Evolutionary conservation across 2,888 invertebrate species (phyloP), one percentile per base, ranked within the genome.

Genomic region (Heliothis peltigera): DNA sequence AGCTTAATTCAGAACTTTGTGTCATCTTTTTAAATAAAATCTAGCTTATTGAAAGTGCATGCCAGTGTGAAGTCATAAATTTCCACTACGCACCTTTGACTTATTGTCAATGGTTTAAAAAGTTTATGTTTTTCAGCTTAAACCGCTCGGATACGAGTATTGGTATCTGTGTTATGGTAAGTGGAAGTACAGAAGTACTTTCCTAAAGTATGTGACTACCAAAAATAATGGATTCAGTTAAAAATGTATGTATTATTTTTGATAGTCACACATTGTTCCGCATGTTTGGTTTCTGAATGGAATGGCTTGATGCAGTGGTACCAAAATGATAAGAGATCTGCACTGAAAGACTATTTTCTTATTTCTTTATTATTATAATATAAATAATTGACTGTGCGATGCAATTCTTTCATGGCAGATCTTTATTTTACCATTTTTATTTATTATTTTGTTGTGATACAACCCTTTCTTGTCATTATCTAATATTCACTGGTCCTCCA

Each of bases 111-210:
- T 77, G 89, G 92, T 91, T 91, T 91, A 92, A 92, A 91, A 81
- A 85, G 78, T 92, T 93, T 93, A 92, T 95, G 92, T 93, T 95
- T 95, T 95, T 95, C 95, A 95, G 95, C 92, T 89, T 91, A 87
- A 87, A 88, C 94, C 88, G 86, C 91, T 94, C 88, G 90, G 94
- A 93, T 92, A 93, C 92, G 91, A 92, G 93, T 91, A 86, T 92
- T 92, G 91, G 86, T 93, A 91, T 89, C 90, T 88, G 87, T 88
- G 87, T 87, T 85, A 93, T 94, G 95, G 95, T 95, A 95, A 95
- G 94, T 95, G 94, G 89, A 91, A 89, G 94, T 94, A 94, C 93
- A 67, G 64, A 77, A 80, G 94, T 95, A 92, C 94, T 90, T 92
- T 93, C 93, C 89, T 89, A 80, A 81, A 54, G 32, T 83, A 84